Evolutionary conservation across 2,888 invertebrate genomes (phyloP), one percentile per base, ranked within the genome.

Genomic region (Apantesis nais): DNA sequence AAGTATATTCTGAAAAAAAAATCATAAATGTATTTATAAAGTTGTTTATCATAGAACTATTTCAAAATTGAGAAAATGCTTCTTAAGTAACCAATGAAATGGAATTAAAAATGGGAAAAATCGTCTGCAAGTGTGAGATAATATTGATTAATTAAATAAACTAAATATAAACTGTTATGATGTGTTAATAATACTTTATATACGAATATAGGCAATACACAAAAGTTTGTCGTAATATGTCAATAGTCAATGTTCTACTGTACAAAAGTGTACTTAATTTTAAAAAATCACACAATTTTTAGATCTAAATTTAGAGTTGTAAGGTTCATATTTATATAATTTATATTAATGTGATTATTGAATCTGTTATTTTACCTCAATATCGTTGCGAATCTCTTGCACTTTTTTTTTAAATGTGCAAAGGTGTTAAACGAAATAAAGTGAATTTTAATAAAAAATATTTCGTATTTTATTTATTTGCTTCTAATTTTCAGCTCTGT

Each of bases 351-450:
- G 83, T 86, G 85, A 86, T 85, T 80, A 75, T 75, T 75, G 77
- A 79, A 82, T 85, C 78, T 83, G 79, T 82, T 82, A 83, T 74
- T 86, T 81, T 83, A 78, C 80, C 81, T 77, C 78, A 77, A 78
- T 76, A 83, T 75, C 85, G 81, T 88, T 80, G 80, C 76, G 88
- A 90, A 90, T 90, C 89, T 90, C 88, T 72, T 79, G 85, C 86
- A 88, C 83, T 85, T 84, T 87, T 84, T 87, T 85, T 89, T 88
- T 90, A 84, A 85, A 82, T 72, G 85, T 84, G 89, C 89, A 90
- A 88, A 82, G 73, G 75, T 82, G 73, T 83, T 84, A 83, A 81
- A 77, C 62, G 64, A 81, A 80, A 79, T 78, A 78, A 81, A 81
- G 80, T 78, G 69, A 82, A 75, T 74, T 78, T 82, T 79, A 74